Percentiles rank a stretch among this genome's conserved stretches.
Conservation (phyloP, 1,140 invertebrate genomes). For the Phocides pigmalion region DNA sequence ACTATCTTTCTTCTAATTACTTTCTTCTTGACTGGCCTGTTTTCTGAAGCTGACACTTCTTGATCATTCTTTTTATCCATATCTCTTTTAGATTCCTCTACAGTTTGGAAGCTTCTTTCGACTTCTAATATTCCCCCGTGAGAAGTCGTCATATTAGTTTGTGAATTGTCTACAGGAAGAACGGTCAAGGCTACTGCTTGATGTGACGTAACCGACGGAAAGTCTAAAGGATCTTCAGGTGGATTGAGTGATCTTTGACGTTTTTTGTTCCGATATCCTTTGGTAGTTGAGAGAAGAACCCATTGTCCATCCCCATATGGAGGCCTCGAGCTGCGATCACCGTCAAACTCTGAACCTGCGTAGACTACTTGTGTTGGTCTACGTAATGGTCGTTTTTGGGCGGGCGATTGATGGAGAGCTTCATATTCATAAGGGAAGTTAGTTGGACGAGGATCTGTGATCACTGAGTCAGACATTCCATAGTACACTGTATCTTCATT, state of each 20-base stretch:
- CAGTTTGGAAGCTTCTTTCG: conserved; percentile 87
- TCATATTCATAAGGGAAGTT: conserved; percentile 86
- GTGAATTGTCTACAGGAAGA: conserved; percentile 86
- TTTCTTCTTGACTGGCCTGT: conserved; percentile 61
- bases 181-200: conserved; percentile 88
- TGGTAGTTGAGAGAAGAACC: conserved; percentile 90
- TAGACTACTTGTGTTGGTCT: conserved; percentile 78
- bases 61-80: conserved; percentile 72
- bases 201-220: conserved; percentile 72
- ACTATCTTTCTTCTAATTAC: conserved; percentile 68
- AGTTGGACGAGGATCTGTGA: conserved; percentile 87
- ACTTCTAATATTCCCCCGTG: conserved; percentile 90
- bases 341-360: conserved; percentile 63
- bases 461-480: conserved; percentile 81
- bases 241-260: conserved; percentile 75
- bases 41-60: conserved; percentile 49
- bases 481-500: conserved; percentile 68
- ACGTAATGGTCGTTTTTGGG: conserved; percentile 67
- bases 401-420: conserved; percentile 62
- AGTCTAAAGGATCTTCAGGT: conserved; percentile 47
- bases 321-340: conserved; percentile 81
- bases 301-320: conserved; percentile 88
- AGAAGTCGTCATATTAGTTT: conserved; percentile 88
- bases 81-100: conserved; percentile 85
- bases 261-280: conserved; percentile 86